A percentile compares a stretch with the other conserved stretches of the same genome.
phyloP scores from a whole-genome alignment of 2,888 invertebrate species.

The Abrostola tripartita region DNA sequence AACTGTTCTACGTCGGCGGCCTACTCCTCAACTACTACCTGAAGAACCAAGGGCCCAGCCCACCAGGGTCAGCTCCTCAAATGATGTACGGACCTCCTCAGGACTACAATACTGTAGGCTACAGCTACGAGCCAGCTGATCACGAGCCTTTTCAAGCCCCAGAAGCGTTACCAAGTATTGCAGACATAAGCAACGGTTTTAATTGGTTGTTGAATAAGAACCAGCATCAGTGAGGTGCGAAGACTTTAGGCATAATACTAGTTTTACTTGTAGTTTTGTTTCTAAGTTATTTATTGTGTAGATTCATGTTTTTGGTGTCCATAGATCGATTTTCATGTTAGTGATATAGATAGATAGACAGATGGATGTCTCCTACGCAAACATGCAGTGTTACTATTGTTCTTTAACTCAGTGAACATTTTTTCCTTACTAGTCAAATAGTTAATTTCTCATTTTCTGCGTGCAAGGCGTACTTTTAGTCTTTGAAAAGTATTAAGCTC shows the following conservation, averaged over 20 bases:
- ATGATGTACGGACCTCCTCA: conserved; percentile 73
- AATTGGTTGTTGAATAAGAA: conserved; percentile 76
- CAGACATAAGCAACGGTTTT: conserved; percentile 71
- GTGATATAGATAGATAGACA: too few species aligned
- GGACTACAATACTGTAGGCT: conserved; percentile 81
- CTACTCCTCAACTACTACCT: conserved; percentile 76
- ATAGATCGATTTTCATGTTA: too few species aligned
- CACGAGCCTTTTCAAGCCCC: conserved; percentile 65
- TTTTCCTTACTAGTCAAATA: too few species aligned
- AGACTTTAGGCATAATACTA: not conserved
- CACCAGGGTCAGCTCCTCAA: conserved; percentile 50
- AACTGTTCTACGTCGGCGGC: conserved; percentile 76
- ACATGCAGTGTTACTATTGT: too few species aligned
- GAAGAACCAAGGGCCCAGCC: conserved; percentile 62
- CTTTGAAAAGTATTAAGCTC: too few species aligned
- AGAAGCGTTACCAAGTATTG: conserved; percentile 63
- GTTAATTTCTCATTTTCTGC: too few species aligned
- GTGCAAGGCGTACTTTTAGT: too few species aligned
- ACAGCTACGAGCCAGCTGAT: conserved; percentile 80
- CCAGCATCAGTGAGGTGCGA: conserved; percentile 3
- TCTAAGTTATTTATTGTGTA: too few species aligned
- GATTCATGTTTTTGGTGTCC: too few species aligned
- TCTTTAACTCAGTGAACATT: not conserved
- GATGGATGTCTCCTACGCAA: too few species aligned
- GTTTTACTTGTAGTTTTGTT: too few species aligned